These are phyloP conservation scores for Polia nebulosa DNA, from an alignment of 2,888 invertebrate genomes.

Conservation along the genomic window DNA sequence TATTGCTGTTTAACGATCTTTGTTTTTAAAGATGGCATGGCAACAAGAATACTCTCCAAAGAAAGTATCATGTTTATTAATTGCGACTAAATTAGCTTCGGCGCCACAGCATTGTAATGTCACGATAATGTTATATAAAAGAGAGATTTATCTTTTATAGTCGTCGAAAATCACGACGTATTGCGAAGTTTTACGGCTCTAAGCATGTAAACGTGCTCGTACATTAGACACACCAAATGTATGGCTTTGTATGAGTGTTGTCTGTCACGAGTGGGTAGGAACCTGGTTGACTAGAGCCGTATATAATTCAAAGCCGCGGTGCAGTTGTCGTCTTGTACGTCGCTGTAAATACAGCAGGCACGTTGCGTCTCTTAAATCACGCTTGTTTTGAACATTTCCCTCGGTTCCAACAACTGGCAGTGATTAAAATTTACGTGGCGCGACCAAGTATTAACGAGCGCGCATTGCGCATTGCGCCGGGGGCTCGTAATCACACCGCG, in stretches of 20 bases:
- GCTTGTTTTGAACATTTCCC: slow-evolving; percentile 88
- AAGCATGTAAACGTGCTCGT: slow-evolving; percentile 29
- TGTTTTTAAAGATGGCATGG: slow-evolving; percentile 15
- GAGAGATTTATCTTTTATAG: slow-evolving; percentile 56
- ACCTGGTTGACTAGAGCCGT: slow-evolving; percentile 14
- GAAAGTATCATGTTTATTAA: slow-evolving; percentile 34
- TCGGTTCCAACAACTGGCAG: slow-evolving; percentile 88
- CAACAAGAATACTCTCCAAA: slow-evolving; percentile 11
- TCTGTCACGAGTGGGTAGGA: slow-evolving; percentile 20
- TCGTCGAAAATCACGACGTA: slow-evolving; percentile 49
- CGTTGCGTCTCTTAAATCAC: slow-evolving; percentile 87
- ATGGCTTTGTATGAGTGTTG: slow-evolving; percentile 21
- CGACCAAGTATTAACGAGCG: slow-evolving; percentile 90
- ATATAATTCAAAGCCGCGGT: slow-evolving; percentile 36
- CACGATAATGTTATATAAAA: slow-evolving; percentile 60
- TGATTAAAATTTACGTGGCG: slow-evolving; percentile 90
- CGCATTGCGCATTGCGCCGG: slow-evolving; percentile 84
- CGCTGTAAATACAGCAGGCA: slow-evolving; percentile 78
- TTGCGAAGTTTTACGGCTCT: slow-evolving; percentile 44
- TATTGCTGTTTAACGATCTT: slow-evolving; percentile 26
- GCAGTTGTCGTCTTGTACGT: slow-evolving; percentile 59
- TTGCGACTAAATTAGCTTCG: slow-evolving; percentile 25
- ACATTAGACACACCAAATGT: slow-evolving; percentile 39
- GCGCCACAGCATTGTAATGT: slow-evolving; percentile 29
- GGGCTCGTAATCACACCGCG: slow-evolving; percentile 83